These are phyloP conservation scores for Trichechus manatus DNA, from an alignment of 2,113 vertebrate species.

Conservation along the genomic window DNA sequence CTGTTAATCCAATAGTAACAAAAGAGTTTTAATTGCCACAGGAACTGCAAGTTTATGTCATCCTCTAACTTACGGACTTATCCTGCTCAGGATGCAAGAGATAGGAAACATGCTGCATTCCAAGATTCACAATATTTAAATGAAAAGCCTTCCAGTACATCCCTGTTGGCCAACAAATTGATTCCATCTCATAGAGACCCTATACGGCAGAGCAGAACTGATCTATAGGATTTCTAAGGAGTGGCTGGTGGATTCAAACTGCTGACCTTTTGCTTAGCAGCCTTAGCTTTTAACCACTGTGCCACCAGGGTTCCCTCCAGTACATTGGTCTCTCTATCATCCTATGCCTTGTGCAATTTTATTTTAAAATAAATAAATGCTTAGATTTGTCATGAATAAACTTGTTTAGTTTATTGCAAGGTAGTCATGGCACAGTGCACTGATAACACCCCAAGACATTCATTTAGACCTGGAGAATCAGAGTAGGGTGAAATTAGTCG, in stretches of 20 bases:
- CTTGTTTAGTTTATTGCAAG: neutral
- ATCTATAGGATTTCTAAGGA: too few species aligned
- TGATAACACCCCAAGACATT: neutral
- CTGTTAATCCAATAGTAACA: too few species aligned
- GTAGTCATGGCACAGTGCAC: neutral
- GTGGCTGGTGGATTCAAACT: too few species aligned
- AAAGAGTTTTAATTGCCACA: neutral
- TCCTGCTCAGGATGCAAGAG: neutral
- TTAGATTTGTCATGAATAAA: neutral
- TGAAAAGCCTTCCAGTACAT: too few species aligned
- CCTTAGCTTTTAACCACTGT: too few species aligned
- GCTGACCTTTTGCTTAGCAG: too few species aligned
- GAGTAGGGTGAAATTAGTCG: too few species aligned
- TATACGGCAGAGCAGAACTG: too few species aligned
- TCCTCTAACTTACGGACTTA: neutral
- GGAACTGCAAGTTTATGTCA: neutral
- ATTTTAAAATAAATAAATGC: neutral
- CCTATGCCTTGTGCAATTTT: too few species aligned
- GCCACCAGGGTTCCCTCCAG: neutral
- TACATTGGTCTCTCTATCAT: fast-evolving
- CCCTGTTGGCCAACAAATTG: too few species aligned
- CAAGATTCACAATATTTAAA: neutral
- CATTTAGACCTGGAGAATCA: too few species aligned
- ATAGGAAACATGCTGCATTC: neutral
- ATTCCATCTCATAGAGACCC: too few species aligned